phyloP scores from a whole-genome alignment of 2,113 vertebrate genomes.

The Ophthalmolycus amberensis region DNA sequence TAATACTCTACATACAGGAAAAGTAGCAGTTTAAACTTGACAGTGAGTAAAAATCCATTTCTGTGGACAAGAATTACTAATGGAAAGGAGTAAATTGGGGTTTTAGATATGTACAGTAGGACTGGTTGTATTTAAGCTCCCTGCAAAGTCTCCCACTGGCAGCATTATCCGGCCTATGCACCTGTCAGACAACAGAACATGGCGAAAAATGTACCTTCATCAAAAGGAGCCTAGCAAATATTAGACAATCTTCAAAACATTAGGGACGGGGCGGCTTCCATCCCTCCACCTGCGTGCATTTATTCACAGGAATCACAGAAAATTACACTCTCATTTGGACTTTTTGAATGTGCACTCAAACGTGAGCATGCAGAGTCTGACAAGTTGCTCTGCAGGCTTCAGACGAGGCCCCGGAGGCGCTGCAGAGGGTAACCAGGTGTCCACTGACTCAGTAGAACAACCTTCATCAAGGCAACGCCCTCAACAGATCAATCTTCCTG shows the following conservation, averaged over 20 bases:
- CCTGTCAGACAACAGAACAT: constrained; percentile 80
- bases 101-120: constrained; percentile 82
- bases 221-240: constrained; percentile 62
- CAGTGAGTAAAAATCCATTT: constrained; percentile 78
- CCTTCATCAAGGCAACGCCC: constrained; percentile 86
- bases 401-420: constrained; percentile 75
- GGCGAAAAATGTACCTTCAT: constrained; percentile 65
- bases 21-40: constrained; percentile 71
- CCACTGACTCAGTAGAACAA: constrained; percentile 81
- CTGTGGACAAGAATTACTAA: constrained; percentile 78
- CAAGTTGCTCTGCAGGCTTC: constrained; percentile 61
- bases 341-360: constrained; percentile 26
- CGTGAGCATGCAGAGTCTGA: constrained; percentile 34
- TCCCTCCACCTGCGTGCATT: constrained; percentile 58
- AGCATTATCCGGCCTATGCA: constrained; percentile 76
- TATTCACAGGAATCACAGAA: constrained; percentile 49
- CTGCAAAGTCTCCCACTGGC: constrained; percentile 79
- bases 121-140: constrained; percentile 79
- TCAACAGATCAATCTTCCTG: constrained; percentile 92
- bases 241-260: constrained; percentile 67
- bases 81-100: constrained; percentile 79
- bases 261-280: constrained; percentile 47
- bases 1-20: constrained; percentile 71
- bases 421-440: constrained; percentile 81
- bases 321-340: constrained; percentile 49